Percentiles rank a stretch among this genome's conserved stretches.
Evolutionary conservation across 2,888 invertebrate genomes (phyloP).

Genomic region (Scrobipalpa atriplicella): DNA sequence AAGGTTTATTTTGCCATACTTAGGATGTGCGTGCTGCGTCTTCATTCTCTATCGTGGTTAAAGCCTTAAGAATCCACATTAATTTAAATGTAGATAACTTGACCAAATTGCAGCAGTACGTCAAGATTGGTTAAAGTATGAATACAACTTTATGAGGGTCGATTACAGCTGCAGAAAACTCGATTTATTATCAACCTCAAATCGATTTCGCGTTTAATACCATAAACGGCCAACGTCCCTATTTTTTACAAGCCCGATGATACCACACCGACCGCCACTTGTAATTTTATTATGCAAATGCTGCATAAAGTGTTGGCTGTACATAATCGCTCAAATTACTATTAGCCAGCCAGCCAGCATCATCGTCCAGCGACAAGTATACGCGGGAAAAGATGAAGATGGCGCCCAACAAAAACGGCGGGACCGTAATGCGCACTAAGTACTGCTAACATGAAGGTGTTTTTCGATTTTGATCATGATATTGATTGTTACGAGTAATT

Average conservation of each 20-base stretch:
- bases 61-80: neutral
- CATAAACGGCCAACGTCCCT: constrained; percentile 55
- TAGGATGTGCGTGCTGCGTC: neutral
- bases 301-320: constrained; percentile 76
- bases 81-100: constrained; percentile 20
- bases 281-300: constrained; percentile 83
- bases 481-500: constrained; percentile 17
- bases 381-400: constrained; percentile 57
- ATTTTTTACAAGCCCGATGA: constrained; percentile 61
- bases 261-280: constrained; percentile 50
- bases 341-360: constrained; percentile 40
- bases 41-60: neutral
- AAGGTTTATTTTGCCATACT: neutral
- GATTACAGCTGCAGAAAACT: constrained; percentile 48
- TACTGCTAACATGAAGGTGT: constrained; percentile 43
- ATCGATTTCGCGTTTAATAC: constrained; percentile 61
- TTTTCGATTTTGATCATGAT: constrained; percentile 24
- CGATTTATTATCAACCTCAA: constrained; percentile 59
- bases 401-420: constrained; percentile 40
- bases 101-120: constrained; percentile 11
- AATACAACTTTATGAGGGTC: constrained; percentile 30
- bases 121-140: constrained; percentile 21
- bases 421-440: constrained; percentile 42
- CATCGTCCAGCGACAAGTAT: constrained; percentile 28
- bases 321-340: constrained; percentile 72